Base-by-base conservation (phyloP, 2,888 invertebrate genomes). In the Baccha elongata region DNA sequence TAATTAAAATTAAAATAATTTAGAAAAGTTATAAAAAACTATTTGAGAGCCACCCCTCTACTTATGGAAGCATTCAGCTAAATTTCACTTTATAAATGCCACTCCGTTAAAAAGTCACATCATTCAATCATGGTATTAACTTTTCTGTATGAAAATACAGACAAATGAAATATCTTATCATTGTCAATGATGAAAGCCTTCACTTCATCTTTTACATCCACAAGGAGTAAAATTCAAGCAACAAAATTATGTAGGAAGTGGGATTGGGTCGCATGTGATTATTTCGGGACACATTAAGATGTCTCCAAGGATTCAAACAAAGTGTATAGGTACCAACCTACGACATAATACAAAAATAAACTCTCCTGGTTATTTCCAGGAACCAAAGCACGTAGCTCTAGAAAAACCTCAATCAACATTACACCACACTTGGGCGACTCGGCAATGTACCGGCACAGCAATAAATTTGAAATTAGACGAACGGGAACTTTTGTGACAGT, bases 391-490 rank as follows among this genome's bases (percentile, higher is more conserved):
- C 17, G 48, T 58, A 58, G 13, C 52, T 26, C 52, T 5, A 40
- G n/a, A 37, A 50, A 74, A 46, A 64, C 44, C 65, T 42, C 71
- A 67, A 79, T 81, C 71, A 81, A 55, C 60, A 72, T 76, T 71
- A 75, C 76, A 76, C 67, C 67, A 75, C 76, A 76, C 67, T 76
- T 62, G 71, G 81, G n/a, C 65, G 71, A 67, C 8, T 71, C 29
- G 46, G 42, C 19, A 68, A 26, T 71, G 53, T 71, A 65, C 53
- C 58, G 32, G 23, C 50, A 15, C 58, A 60, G 71, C 40, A 81
- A 81, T 81, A 81, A 81, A 81, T 81, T 75, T 48, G 53, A 81
- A 81, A 81, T 81, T 81, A 76, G 53, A 76, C 76, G 80, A 81
- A 71, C 52, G 55, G 55, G 62, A 71, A 76, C 71, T 67, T 81